Conservation (phyloP, 2,888 invertebrate species). For the Pegoplata infirma region DNA sequence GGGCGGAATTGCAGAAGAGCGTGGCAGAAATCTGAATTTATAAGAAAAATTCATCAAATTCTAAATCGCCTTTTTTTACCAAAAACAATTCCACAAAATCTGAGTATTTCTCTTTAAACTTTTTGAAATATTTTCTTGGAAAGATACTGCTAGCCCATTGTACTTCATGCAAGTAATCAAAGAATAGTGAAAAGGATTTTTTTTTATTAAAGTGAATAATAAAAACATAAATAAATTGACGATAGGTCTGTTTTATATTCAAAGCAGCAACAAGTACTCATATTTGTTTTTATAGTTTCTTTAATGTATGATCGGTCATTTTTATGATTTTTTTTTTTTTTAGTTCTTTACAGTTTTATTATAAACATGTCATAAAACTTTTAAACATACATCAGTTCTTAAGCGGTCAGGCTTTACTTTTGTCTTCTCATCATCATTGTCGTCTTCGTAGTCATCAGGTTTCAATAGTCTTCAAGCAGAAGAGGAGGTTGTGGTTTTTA, state of each 20-base stretch:
- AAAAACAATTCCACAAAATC: too few relatives aligned
- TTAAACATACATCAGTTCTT: slow-evolving; percentile 46
- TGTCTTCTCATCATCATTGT: slow-evolving; percentile 19
- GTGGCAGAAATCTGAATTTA: too few relatives aligned
- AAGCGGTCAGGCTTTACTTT: slow-evolving; percentile 32
- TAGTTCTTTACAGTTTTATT: slow-evolving; percentile 51
- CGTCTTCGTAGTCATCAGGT: too few relatives aligned
- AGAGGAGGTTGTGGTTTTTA: slow-evolving; percentile 48
- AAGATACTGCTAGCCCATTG: too few relatives aligned
- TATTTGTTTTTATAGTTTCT: background rate
- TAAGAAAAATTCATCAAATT: too few relatives aligned
- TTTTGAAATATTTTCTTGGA: too few relatives aligned
- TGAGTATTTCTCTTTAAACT: too few relatives aligned
- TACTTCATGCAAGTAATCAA: background rate
- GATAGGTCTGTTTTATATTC: background rate
- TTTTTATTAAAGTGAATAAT: slow-evolving; percentile 11
- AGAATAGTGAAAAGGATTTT: slow-evolving; percentile 43
- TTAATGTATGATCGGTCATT: slow-evolving; percentile 24
- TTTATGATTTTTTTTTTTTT: background rate
- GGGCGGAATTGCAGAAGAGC: too few relatives aligned
- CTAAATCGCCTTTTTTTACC: too few relatives aligned
- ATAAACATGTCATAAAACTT: slow-evolving; percentile 58
- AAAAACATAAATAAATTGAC: background rate
- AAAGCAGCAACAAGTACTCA: background rate
- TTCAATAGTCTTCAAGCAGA: slow-evolving; percentile 11